Percentiles rank a stretch among this genome's conserved stretches.
Conservation (phyloP, 2,888 invertebrate species). For the Cerastis rubricosa region DNA sequence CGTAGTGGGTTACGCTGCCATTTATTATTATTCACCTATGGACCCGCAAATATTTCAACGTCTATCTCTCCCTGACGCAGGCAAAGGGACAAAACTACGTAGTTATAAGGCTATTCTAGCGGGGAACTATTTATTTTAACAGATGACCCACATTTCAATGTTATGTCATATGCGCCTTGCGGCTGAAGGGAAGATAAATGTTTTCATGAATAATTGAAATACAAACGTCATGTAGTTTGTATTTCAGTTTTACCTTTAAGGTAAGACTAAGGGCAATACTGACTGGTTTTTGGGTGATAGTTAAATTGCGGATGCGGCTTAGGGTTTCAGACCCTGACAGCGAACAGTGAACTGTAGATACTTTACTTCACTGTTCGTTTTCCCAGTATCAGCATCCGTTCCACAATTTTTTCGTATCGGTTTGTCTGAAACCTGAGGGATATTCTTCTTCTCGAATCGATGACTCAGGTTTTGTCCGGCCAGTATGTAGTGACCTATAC, state of each 20-base stretch:
- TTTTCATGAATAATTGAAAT: conserved; percentile 1
- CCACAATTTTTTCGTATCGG: neutral
- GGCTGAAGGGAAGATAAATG: conserved; percentile 18
- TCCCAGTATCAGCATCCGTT: neutral
- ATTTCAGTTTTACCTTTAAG: neutral
- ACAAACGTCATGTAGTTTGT: neutral
- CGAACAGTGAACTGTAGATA: too few relatives aligned
- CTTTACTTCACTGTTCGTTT: too few relatives aligned
- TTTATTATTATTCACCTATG: conserved; percentile 11
- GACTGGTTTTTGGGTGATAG: too few relatives aligned
- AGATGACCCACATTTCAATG: conserved; percentile 15
- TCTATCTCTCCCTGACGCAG: neutral
- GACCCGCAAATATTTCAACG: conserved; percentile 17
- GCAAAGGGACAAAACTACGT: conserved; percentile 3
- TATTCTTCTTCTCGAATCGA: neutral
- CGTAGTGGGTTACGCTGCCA: neutral
- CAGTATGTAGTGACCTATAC: neutral
- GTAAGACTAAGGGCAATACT: neutral
- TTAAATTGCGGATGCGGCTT: neutral
- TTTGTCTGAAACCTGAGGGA: neutral
- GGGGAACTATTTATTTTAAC: conserved; percentile 13
- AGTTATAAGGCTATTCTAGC: conserved; percentile 18
- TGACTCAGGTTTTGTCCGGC: neutral
- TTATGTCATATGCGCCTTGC: neutral
- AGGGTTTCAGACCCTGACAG: neutral